phyloP scores from a whole-genome alignment of 2,888 invertebrate species.

The Phyto melanocephala region DNA sequence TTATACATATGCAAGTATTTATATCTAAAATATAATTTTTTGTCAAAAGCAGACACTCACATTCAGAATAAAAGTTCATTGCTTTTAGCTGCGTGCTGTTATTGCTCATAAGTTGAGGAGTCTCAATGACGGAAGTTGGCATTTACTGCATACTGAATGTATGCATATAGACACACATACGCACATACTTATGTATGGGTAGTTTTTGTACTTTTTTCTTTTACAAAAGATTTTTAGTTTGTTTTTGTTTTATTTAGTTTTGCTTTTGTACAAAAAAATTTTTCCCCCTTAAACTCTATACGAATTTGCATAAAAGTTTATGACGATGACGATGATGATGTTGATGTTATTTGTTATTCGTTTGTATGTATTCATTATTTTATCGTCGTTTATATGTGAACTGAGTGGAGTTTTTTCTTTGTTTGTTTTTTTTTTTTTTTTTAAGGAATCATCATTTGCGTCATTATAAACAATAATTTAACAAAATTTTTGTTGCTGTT shows the following conservation, averaged over 20 bases:
- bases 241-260: conserved; percentile 38
- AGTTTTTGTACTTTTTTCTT: conserved; percentile 18
- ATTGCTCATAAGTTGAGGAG: conserved; percentile 35
- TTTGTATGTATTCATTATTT: conserved; percentile 12
- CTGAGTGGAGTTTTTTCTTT: too few species aligned
- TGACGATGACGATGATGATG: neutral
- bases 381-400: neutral
- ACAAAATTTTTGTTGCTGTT: conserved; percentile 3
- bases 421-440: conserved; percentile 21
- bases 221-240: conserved; percentile 42
- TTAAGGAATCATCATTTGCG: conserved; percentile 60
- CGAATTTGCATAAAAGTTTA: conserved; percentile 56
- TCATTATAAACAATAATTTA: conserved; percentile 56
- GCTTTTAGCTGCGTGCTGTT: conserved; percentile 43
- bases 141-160: conserved; percentile 41
- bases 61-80: conserved; percentile 54
- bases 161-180: neutral
- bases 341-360: conserved; percentile 18
- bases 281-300: neutral
- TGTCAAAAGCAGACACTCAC: neutral
- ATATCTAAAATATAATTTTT: neutral
- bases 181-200: neutral
- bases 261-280: neutral
- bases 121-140: conserved; percentile 62
- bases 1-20: too few species aligned